A percentile compares a stretch with the other conserved stretches of the same genome.
Evolutionary conservation across 2,113 vertebrate genomes (phyloP).

Genomic region (Vidua macroura): DNA sequence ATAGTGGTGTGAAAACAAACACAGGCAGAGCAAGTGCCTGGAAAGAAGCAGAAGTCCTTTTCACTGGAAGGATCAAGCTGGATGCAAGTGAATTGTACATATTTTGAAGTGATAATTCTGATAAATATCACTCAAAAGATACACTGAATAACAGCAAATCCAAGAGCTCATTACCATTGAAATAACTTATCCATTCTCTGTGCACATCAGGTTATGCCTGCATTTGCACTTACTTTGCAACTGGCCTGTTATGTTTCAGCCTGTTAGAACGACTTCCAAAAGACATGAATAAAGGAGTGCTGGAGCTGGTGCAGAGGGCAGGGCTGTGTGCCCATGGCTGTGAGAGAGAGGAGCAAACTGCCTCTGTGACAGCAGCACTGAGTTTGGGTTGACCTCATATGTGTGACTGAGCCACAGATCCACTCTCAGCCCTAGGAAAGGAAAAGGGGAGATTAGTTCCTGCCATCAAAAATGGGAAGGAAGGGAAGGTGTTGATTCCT

Average conservation of each 20-base stretch:
- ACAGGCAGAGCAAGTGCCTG: neutral
- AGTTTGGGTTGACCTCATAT: neutral
- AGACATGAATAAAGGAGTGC: neutral
- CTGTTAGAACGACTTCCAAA: neutral
- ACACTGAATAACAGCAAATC: neutral
- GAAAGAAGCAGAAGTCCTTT: neutral
- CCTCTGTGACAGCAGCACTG: accelerated
- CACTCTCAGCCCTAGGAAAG: neutral
- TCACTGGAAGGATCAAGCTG: neutral
- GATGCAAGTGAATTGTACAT: neutral
- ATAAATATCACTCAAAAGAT: neutral
- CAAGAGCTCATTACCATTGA: neutral
- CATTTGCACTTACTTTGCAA: neutral
- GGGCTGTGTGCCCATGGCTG: accelerated
- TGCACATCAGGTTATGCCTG: neutral
- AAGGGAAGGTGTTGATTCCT: neutral
- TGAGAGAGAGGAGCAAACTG: neutral
- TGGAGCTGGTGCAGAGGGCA: neutral
- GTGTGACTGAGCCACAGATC: neutral
- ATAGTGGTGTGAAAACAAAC: neutral
- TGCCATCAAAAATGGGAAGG: neutral
- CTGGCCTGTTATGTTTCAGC: accelerated
- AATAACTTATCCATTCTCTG: neutral
- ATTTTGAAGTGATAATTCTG: neutral
- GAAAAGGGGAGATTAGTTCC: neutral